Conservation (phyloP, 2,888 invertebrate genomes). For the Calliopum simillimum region DNA sequence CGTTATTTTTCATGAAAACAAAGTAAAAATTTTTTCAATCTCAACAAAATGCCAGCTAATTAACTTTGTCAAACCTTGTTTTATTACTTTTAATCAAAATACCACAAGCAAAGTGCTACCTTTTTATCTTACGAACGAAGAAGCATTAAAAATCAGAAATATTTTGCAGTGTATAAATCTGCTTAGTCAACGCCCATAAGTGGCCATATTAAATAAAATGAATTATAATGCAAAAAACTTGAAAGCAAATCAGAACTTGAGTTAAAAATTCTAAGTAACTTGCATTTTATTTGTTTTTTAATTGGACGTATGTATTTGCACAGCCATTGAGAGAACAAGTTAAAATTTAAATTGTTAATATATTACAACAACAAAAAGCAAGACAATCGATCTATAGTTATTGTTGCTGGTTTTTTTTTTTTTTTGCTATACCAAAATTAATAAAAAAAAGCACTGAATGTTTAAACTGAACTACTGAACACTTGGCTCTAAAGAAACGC, state of each 20-base stretch:
- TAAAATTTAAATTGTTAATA: conserved; percentile 1
- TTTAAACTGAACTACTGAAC: conserved; percentile 13
- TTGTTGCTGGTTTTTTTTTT: not conserved
- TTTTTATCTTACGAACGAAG: no score
- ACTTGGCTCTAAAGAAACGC: conserved; percentile 31
- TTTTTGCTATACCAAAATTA: not conserved
- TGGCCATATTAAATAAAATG: not conserved
- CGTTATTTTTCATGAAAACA: no score
- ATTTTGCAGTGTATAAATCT: not conserved
- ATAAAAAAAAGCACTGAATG: not conserved
- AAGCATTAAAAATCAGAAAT: no score
- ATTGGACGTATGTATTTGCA: not conserved
- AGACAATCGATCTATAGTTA: not conserved
- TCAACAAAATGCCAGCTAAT: no score
- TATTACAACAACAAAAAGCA: conserved; percentile 4
- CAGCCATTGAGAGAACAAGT: conserved; percentile 10
- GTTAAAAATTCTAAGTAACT: not conserved
- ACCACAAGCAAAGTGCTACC: no score
- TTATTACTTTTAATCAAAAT: no score
- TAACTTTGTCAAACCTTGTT: no score
- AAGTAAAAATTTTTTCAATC: no score
- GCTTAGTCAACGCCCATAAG: conserved; percentile 21
- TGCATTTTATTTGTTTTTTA: conserved; percentile 13
- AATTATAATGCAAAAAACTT: conserved; percentile 20
- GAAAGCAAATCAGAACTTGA: conserved; percentile 31